Base-by-base conservation (phyloP, 2,888 invertebrate species). In the Dichetophora obliterata region DNA sequence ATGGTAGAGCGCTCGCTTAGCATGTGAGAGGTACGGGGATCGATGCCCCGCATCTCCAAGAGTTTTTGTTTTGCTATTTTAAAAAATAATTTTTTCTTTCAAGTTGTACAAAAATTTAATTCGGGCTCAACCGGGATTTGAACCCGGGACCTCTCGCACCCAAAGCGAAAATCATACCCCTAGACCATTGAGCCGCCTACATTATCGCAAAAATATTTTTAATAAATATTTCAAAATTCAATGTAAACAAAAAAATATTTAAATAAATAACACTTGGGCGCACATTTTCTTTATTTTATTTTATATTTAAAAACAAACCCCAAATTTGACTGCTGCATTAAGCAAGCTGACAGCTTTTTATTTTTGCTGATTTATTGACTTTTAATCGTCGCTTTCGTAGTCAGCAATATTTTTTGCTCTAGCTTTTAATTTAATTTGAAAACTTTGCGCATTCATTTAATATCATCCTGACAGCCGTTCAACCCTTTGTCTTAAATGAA, bases 91-190 rank as follows among this genome's bases (percentile, higher is more conserved):
- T 31, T 34, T 24, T 63, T 31, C 31, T 2, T 31, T 37, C 8
- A 37, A 37, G 2, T 11, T 14, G 14, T 24, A 31, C 34, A 63
- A n/a, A 9, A 79, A 66, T 50, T 83, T 81, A 37, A n/a, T 57
- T 3, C 54, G 92, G 91, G 91, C 91, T 91, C 91, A 91, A 91
- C 92, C 91, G 91, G 91, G 91, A 92, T 91, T 92, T 91, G 91
- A 92, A 92, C 91, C 91, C 92, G 91, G 91, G 92, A 91, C 91
- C 92, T 91, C 91, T 91, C 92, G 91, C 92, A 92, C 91, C 92
- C 92, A 91, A 92, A 92, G 91, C 91, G 91, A 91, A 91, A 92
- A 92, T 92, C 92, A 92, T 92, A 91, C 91, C 92, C 91, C 92
- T 92, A 92, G 92, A 92, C 91, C 92, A 92, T 91, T 91, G 91